These are phyloP conservation scores for Anguilla rostrata DNA, from an alignment of 2,113 vertebrate species.

Conservation along the genomic window DNA sequence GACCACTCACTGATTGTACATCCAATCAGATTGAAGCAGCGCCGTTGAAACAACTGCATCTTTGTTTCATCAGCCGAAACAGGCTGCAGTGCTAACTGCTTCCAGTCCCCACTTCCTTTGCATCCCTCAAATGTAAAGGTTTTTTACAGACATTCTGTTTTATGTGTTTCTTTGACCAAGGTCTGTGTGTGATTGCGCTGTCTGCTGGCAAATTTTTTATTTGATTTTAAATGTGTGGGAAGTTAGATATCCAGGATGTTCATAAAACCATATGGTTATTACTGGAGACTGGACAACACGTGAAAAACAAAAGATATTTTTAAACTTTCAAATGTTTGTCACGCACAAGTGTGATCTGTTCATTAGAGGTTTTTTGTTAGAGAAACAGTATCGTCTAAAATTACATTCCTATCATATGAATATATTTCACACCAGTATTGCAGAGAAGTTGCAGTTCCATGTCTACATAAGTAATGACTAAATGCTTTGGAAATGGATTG, in stretches of 20 bases:
- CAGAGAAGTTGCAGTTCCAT: neutral
- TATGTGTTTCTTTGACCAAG: slow-evolving; percentile 11
- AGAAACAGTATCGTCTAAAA: neutral
- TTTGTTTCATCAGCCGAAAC: slow-evolving; percentile 27
- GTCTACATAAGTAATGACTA: neutral
- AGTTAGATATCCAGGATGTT: neutral
- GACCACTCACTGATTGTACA: slow-evolving; percentile 33
- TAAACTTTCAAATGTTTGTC: neutral
- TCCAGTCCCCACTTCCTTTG: slow-evolving; percentile 9
- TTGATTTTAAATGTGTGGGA: neutral
- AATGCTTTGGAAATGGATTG: neutral
- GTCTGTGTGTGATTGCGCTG: neutral
- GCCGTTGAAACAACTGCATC: slow-evolving; percentile 17
- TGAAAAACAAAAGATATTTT: neutral
- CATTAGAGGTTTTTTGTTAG: neutral
- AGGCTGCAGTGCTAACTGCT: slow-evolving; percentile 18
- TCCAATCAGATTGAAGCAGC: slow-evolving; percentile 31
- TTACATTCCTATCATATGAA: neutral
- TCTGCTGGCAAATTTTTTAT: slow-evolving; percentile 11
- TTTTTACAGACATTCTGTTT: slow-evolving; percentile 11
- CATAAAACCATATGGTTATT: too few species aligned
- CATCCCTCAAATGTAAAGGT: neutral
- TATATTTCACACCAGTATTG: neutral
- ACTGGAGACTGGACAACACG: neutral
- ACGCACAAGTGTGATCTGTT: neutral